Conservation (phyloP, 2,113 vertebrate species). For the Menidia beryllina region DNA sequence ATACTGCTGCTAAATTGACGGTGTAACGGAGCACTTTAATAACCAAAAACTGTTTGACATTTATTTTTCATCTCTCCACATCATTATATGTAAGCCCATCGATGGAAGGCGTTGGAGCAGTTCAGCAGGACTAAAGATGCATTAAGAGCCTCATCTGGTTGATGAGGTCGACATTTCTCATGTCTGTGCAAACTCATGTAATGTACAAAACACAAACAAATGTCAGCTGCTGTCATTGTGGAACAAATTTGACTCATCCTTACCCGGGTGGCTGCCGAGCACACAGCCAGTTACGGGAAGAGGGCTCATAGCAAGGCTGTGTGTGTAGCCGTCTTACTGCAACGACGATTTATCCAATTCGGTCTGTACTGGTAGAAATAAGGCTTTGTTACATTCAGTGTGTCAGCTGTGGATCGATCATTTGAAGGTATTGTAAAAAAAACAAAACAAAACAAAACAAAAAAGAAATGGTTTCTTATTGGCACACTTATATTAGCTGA, state of each 20-base stretch:
- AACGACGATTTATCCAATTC: conserved; percentile 22
- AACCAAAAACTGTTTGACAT: conserved; percentile 71
- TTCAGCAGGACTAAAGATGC: conserved; percentile 18
- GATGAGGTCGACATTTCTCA: conserved; percentile 20
- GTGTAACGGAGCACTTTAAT: conserved; percentile 76
- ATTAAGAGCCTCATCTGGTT: conserved; percentile 18
- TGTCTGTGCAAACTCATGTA: conserved; percentile 7
- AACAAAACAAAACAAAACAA: conserved; percentile 6
- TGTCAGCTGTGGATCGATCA: conserved; percentile 12
- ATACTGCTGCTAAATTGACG: conserved; percentile 76
- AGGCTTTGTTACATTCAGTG: conserved; percentile 25
- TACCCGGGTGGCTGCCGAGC: not conserved
- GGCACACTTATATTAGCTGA: conserved; percentile 3
- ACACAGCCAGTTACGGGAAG: not conserved
- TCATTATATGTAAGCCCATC: conserved; percentile 19
- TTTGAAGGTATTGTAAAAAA: not conserved
- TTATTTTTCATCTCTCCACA: conserved; percentile 37
- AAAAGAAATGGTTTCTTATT: not conserved
- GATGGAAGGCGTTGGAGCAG: conserved; percentile 31
- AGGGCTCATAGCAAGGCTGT: not conserved
- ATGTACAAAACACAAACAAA: conserved; percentile 11
- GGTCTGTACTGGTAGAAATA: not conserved
- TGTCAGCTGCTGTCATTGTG: conserved; percentile 14
- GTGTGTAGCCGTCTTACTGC: conserved; percentile 10
- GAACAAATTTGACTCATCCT: not conserved